Base-by-base conservation (phyloP, 35 echinoderm and acorn worm genomes). In the Acanthaster planci region DNA sequence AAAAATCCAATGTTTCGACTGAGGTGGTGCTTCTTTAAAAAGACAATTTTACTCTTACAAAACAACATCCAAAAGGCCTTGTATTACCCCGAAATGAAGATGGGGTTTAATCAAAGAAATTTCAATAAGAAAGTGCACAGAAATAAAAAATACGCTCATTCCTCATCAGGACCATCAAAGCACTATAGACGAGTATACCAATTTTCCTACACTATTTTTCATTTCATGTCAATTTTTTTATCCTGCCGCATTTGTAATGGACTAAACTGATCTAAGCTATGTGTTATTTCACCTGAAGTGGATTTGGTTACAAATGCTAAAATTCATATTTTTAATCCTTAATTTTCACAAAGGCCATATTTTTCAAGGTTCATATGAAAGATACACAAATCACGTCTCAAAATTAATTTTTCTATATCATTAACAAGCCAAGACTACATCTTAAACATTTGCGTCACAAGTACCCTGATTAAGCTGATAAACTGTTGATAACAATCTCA, bases 331-430 rank as follows among this genome's bases (percentile, higher is more conserved):
- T 47, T 47, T 47, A 47, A 34, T 72, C 64, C 30, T 30, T 9
- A 34, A 72, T 34, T 27, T 27, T 26, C 64, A 26, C 30, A 30
- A 72, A 72, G 64, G 64, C 64, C 64, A 72, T 72, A 27, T 72
- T 47, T 72, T 72, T 72, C 64, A 72, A 72, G 64, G 64, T 72
- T 19, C 64, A 31, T 72, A 31, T 72, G 34, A 35, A 72, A n/a
- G 34, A 72, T 21, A 60, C 14, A 23, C 34, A 31, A 72, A 26
- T 7, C 12, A 72, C 12, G 42, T 47, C 42, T 47, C 64, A 72
- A 19, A 12, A 72, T 26, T 59, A 5, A n/a, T 59, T 59, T 59
- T 0, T 59, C 27, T 58, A 19, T 58, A 30, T 6, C 10, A 72
- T 31, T 7, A 30, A 0, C 22, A 19, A 72, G 34, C 34, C 1